Evolutionary conservation across 2,113 vertebrate species (phyloP), one percentile per base, ranked within the genome.

Genomic region (Xenopus laevis): DNA sequence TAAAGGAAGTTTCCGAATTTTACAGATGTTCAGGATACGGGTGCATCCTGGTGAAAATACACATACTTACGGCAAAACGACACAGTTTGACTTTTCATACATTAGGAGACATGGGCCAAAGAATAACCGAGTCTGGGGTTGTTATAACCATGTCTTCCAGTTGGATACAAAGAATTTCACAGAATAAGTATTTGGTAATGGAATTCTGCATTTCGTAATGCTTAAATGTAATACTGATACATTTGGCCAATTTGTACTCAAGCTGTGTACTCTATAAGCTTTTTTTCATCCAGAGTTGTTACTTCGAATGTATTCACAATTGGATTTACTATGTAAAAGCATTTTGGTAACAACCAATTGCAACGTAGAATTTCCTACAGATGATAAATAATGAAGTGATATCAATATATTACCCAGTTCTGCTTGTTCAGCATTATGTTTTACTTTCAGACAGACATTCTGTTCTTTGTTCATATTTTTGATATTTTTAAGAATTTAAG

Each of bases 401-500:
- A n/a, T n/a, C 15, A n/a, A 7, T 53, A 53, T 53, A 53, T 13
- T 50, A n/a, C 4, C 15, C 17, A 9, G 7, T 44, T 50, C 9
- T 27, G 13, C 46, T 67, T 65, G 18, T 45, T 57, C 30, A 57
- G 30, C 62, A 45, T 65, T 17, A 11, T 2, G 3, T 65, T 65
- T 33, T 53, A 7, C 15, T 64, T 65, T 57, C 50, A 45, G 53
- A 45, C 50, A 45, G 53, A 45, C 10, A 16, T 65, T 53, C 60
- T 16, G 46, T 44, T 27, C 20, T 20, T 66, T 74, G 46, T 45
- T 23, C 21, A 40, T 20, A 63, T 74, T 45, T 59, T 30, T 13
- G 13, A 33, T 65, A 17, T 45, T 67, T 74, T 74, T 74, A 55
- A 23, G 59, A 67, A 21, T 59, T 20, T 21, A 30, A 2, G 15